A percentile compares a stretch with the other conserved stretches of the same genome.
Conservation (phyloP, 2,113 vertebrate genomes). For the Aix galericulata region DNA sequence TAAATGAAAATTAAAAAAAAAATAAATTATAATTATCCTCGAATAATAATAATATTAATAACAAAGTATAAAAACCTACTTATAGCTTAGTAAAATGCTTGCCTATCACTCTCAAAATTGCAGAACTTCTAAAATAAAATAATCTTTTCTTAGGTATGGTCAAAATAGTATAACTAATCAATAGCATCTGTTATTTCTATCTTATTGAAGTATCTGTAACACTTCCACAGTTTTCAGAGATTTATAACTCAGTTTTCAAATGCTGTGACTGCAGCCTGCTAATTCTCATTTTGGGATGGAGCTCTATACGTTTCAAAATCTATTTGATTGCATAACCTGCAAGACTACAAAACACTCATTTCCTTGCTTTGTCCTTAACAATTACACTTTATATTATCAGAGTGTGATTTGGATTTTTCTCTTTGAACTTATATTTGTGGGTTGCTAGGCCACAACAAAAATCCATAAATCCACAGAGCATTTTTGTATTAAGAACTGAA, state of each 20-base stretch:
- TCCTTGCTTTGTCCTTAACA: background rate
- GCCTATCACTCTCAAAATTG: background rate
- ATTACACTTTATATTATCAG: background rate
- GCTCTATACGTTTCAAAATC: conserved; percentile 4
- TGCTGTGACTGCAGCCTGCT: background rate
- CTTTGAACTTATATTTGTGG: background rate
- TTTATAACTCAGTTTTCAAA: conserved; percentile 28
- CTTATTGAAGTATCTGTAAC: background rate
- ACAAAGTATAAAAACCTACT: background rate
- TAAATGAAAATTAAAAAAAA: background rate
- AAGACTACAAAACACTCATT: background rate
- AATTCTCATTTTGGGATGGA: background rate
- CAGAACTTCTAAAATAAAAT: background rate
- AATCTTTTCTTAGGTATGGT: background rate
- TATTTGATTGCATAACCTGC: background rate
- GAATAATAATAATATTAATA: background rate
- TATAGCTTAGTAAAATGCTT: background rate
- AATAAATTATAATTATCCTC: background rate
- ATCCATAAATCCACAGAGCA: background rate
- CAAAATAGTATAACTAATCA: background rate
- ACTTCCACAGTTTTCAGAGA: background rate
- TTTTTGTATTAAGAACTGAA: conserved; percentile 14
- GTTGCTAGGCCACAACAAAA: conserved; percentile 8
- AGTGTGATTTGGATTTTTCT: background rate
- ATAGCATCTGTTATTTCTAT: background rate